Evolutionary conservation across 2,888 invertebrate species (phyloP).

Genomic region (Metellina segmentata): DNA sequence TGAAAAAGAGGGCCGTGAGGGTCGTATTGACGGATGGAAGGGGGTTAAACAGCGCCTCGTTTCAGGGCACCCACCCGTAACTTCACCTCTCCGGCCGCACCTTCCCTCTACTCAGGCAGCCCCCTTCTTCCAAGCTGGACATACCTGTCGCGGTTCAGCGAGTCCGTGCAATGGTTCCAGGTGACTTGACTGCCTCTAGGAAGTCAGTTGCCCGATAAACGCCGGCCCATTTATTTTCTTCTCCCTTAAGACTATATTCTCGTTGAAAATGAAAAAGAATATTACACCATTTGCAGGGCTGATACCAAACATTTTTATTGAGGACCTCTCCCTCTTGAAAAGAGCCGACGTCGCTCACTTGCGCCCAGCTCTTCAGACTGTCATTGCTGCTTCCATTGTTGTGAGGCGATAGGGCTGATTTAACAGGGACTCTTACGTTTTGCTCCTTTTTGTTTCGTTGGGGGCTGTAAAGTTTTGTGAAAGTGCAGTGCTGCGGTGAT

Average conservation of each 20-base stretch:
- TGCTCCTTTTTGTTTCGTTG: too few relatives aligned
- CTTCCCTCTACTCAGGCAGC: conserved; percentile 27
- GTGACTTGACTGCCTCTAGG: conserved; percentile 63
- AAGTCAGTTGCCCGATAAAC: conserved; percentile 54
- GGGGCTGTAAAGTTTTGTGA: too few relatives aligned
- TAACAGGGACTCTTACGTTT: too few relatives aligned
- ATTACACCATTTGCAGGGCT: not conserved
- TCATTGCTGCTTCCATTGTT: too few relatives aligned
- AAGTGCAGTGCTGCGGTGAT: too few relatives aligned
- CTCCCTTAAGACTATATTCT: conserved; percentile 11
- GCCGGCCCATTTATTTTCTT: conserved; percentile 29
- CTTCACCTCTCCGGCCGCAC: conserved; percentile 63
- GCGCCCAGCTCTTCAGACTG: too few relatives aligned
- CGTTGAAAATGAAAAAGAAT: conserved; percentile 7
- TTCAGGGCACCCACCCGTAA: conserved; percentile 69
- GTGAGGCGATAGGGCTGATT: too few relatives aligned
- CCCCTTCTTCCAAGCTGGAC: conserved; percentile 50
- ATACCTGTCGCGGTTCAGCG: conserved; percentile 69
- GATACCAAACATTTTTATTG: too few relatives aligned
- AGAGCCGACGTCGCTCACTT: too few relatives aligned
- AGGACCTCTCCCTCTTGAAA: too few relatives aligned
- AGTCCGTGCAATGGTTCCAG: conserved; percentile 69
- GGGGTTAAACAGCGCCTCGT: conserved; percentile 47
- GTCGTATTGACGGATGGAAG: not conserved
- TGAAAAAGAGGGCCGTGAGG: not conserved